A percentile compares a stretch with the other conserved stretches of the same genome.
These are phyloP conservation scores for Macropus fuliginosus DNA, from an alignment of 2,797 vertebrate genomes.

Conservation along the genomic window DNA sequence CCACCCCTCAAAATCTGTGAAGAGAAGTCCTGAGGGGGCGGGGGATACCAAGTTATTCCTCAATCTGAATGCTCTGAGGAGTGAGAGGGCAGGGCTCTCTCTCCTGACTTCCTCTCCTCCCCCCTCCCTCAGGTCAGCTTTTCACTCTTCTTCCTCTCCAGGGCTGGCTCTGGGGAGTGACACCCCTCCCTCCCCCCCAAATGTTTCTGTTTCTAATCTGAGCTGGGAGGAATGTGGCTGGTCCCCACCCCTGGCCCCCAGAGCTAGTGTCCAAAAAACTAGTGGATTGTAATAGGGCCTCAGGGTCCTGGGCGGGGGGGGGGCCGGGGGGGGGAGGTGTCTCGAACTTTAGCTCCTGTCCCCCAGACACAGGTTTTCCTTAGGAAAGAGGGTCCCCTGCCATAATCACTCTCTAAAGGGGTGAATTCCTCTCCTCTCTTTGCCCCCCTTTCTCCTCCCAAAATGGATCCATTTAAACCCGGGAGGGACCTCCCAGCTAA, in stretches of 20 bases:
- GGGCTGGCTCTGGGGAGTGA: neutral
- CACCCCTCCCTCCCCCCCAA: slow-evolving; percentile 51
- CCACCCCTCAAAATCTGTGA: neutral
- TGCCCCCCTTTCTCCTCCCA: slow-evolving; percentile 63
- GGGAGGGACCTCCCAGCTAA: slow-evolving; percentile 61
- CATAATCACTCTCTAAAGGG: slow-evolving; percentile 20
- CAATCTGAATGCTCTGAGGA: neutral
- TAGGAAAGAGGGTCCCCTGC: slow-evolving; percentile 60
- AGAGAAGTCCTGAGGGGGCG: neutral
- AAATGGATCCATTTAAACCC: slow-evolving; percentile 42
- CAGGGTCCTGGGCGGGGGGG: slow-evolving; percentile 10
- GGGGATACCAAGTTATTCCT: neutral
- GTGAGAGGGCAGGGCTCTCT: neutral
- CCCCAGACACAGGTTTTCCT: slow-evolving; percentile 14
- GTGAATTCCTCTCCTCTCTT: neutral
- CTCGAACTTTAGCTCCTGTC: neutral
- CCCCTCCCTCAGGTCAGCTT: neutral
- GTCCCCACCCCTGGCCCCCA: neutral
- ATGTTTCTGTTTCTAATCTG: slow-evolving; percentile 80
- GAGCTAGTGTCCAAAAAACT: slow-evolving; percentile 66
- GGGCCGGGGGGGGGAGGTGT: neutral
- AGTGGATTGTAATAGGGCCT: slow-evolving; percentile 64
- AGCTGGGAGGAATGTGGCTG: slow-evolving; percentile 75
- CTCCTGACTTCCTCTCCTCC: neutral
- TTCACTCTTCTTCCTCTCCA: slow-evolving; percentile 5